Percentiles rank a stretch among this genome's conserved stretches.
phyloP scores from a whole-genome alignment of 2,888 invertebrate species.

The Criorhina ranunculi region DNA sequence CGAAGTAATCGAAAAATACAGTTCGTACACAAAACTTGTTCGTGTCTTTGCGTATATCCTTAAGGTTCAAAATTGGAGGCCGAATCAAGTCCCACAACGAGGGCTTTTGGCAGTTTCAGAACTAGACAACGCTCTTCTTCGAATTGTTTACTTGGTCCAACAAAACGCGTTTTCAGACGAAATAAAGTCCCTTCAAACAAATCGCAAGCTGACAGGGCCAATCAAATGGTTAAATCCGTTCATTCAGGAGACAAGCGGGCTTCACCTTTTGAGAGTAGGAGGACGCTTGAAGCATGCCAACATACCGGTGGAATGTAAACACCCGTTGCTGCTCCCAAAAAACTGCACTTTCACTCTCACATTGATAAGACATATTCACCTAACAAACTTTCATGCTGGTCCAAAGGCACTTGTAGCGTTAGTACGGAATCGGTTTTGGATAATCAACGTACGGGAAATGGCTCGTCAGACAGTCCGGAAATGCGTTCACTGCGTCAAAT shows the following conservation, averaged over 20 bases:
- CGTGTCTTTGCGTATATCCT: constrained; percentile 1
- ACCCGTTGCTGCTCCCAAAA: no score
- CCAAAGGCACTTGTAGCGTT: constrained; percentile 59
- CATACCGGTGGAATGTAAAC: no score
- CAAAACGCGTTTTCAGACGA: constrained; percentile 2
- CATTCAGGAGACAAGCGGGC: constrained; percentile 7
- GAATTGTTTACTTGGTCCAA: constrained; percentile 1
- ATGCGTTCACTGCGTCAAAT: no score
- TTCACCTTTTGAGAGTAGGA: no score
- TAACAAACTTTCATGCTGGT: constrained; percentile 65
- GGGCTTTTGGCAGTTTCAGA: not conserved
- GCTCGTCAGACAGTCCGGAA: no score
- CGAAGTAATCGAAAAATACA: not conserved
- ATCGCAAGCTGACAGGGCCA: not conserved
- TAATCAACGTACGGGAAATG: constrained; percentile 44
- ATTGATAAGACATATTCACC: constrained; percentile 59
- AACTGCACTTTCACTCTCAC: no score
- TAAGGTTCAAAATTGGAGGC: not conserved
- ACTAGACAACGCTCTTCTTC: not conserved
- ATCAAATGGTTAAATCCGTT: constrained; percentile 1
- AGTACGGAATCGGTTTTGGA: constrained; percentile 57
- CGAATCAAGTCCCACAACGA: not conserved
- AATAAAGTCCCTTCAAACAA: not conserved
- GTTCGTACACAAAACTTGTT: not conserved
- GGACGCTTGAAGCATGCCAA: no score